Conservation (phyloP, 2,113 vertebrate species). For the Litocranius walleri region DNA sequence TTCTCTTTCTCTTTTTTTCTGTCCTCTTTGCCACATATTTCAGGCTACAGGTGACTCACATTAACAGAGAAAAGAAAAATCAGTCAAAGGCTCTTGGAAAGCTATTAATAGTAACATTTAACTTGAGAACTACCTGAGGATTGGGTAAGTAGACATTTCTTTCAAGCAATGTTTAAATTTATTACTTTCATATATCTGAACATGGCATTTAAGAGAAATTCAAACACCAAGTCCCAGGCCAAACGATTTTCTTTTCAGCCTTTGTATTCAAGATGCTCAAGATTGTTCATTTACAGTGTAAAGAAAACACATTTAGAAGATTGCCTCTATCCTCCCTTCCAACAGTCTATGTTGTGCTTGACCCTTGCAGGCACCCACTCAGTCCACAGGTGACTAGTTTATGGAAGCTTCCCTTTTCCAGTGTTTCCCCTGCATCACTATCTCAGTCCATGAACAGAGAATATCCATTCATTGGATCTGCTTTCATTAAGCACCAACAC, state of each 20-base stretch:
- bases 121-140: constrained; percentile 13
- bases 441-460: neutral
- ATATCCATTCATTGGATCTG: neutral
- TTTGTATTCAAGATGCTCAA: neutral
- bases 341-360: neutral
- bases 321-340: neutral
- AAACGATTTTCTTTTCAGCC: neutral
- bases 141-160: neutral
- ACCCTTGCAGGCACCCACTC: neutral
- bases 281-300: neutral
- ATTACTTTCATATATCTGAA: constrained; percentile 13
- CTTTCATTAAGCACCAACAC: neutral
- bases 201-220: constrained; percentile 1
- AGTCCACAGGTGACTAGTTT: neutral
- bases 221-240: neutral
- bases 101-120: constrained; percentile 9
- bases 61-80: neutral
- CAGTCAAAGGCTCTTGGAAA: neutral
- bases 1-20: neutral
- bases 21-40: neutral
- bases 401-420: neutral
- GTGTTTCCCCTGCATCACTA: neutral
- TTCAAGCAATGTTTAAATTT: constrained; percentile 39
- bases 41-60: neutral
- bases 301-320: neutral